phyloP scores from a whole-genome alignment of 1,140 invertebrate genomes.

The Parasteatoda tepidariorum region DNA sequence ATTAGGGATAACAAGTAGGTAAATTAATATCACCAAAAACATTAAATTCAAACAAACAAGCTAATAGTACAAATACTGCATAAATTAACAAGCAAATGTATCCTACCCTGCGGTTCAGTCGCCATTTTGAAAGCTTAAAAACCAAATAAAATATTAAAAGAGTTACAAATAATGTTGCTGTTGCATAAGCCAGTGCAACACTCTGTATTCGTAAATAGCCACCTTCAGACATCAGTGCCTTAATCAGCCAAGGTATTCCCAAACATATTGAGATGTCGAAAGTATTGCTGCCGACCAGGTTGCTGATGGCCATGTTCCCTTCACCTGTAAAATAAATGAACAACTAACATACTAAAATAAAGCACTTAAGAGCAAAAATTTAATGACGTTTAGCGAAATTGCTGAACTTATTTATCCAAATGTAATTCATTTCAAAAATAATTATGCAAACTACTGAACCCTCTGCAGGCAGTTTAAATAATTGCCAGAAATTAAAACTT shows the following conservation, averaged over 20 bases:
- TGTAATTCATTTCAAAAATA: too few species aligned
- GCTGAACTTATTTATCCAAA: too few species aligned
- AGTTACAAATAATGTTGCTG: conserved; percentile 48
- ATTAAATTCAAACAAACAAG: conserved; percentile 55
- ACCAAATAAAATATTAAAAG: conserved; percentile 8
- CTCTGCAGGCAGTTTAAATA: too few species aligned
- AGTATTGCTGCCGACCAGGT: conserved; percentile 84
- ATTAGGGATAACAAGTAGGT: conserved; percentile 68
- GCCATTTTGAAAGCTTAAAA: conserved; percentile 41
- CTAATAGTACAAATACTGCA: conserved; percentile 31
- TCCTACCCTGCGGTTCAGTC: conserved; percentile 59
- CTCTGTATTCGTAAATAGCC: conserved; percentile 51
- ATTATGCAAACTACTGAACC: too few species aligned
- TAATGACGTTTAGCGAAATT: not conserved
- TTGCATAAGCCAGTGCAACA: conserved; percentile 60
- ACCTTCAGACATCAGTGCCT: conserved; percentile 68
- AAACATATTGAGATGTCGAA: conserved; percentile 84
- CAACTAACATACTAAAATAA: too few species aligned
- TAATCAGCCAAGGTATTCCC: conserved; percentile 84
- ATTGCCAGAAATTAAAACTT: too few species aligned
- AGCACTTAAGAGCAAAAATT: conserved; percentile 42
- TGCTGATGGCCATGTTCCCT: conserved; percentile 82
- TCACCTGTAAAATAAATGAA: conserved; percentile 33
- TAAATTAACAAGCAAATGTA: conserved; percentile 54
- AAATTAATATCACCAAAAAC: conserved; percentile 52